Conservation (phyloP, 2,797 vertebrate species). For the Helarctos malayanus region DNA sequence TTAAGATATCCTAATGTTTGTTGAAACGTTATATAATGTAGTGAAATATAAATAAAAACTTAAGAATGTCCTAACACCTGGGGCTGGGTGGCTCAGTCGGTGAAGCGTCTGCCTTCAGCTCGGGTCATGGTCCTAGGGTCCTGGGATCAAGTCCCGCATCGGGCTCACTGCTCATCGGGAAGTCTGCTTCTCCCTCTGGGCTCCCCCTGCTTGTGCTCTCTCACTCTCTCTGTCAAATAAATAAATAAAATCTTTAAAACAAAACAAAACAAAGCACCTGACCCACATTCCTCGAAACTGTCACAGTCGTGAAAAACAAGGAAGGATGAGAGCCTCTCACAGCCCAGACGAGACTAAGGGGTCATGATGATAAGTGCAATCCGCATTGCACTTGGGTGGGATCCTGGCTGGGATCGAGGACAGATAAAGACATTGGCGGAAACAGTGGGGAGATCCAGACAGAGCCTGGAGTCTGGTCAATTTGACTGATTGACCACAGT, state of each 20-base stretch:
- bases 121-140: not conserved
- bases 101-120: not conserved
- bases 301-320: not conserved
- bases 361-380: fast-evolving
- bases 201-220: too few species aligned
- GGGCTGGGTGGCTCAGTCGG: not conserved
- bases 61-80: not conserved
- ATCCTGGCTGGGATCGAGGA: not conserved
- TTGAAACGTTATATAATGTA: not conserved
- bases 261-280: too few species aligned
- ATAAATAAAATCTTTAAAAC: not conserved
- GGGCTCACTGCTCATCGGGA: too few species aligned
- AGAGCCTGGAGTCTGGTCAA: not conserved
- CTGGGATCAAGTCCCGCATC: too few species aligned
- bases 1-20: not conserved
- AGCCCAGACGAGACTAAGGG: not conserved
- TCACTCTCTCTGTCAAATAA: not conserved
- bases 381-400: too few species aligned
- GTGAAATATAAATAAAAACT: not conserved
- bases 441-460: too few species aligned
- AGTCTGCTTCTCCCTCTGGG: not conserved
- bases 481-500: too few species aligned
- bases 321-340: not conserved
- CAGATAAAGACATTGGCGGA: fast-evolving
- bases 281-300: not conserved